Base-by-base conservation (phyloP, 2,797 vertebrate species). In the Micromesistius poutassou region DNA sequence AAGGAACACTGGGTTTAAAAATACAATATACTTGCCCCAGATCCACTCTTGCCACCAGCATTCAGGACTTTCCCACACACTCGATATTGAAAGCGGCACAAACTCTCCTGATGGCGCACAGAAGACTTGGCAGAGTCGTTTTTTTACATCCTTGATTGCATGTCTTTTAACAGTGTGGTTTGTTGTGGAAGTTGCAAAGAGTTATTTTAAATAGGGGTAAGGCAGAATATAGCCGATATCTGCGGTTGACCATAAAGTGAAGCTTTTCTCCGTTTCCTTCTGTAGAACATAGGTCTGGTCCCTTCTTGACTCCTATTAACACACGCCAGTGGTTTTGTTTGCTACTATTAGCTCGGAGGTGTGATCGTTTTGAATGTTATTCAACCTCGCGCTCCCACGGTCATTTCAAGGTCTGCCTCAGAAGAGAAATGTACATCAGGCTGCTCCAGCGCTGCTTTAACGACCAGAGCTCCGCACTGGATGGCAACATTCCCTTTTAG, bases 1-100 rank as follows among this genome's bases (percentile, higher is more conserved):
- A 28, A 28, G 25, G 25, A 25, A 28, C 62, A 28, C 9, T 68
- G 62, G 9, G 62, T 68, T 68, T 68, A 68, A 3, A 68, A 71
- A 71, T 71, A 30, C 31, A 71, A 71, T 30, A 71, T 71, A 16
- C 30, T 31, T 31, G 30, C 70, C 70, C 13, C 70, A 71, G 70
- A 10, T 71, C 70, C 70, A 31, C 13, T 30, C 4, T 16, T 30
- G 70, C 70, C 70, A 71, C 70, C 70, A 30, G 70, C 70, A 71
- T 71, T 71, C 70, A 71, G 70, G 31, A 33, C 30, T 68, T 68
- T 68, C 62, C 62, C 62, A 68, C 62, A 68, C 62, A 68, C 62
- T 28, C 62, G 25, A 68, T 68, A 68, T 68, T 12, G 62, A 68
- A n/a, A 68, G 62, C 25, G 9, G 25, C 62, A 28, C 62, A 68